Conservation (phyloP, 2,888 invertebrate species). For the Synanthedon andrenaeformis region DNA sequence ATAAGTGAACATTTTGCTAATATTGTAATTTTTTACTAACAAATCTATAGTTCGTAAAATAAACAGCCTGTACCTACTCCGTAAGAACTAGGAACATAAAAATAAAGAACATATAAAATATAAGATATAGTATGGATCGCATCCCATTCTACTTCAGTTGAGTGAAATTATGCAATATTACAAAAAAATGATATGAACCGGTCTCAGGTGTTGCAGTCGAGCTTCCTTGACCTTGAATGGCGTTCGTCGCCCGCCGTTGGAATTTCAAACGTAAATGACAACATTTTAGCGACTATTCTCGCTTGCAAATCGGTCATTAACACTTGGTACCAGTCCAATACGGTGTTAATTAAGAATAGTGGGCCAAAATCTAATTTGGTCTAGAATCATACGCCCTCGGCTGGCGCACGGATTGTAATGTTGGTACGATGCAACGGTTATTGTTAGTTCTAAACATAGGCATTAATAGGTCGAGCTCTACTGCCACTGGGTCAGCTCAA, state of each 20-base stretch:
- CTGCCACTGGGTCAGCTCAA: conserved; percentile 29
- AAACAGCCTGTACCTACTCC: no score
- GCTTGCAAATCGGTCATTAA: conserved; percentile 40
- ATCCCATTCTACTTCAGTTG: neutral
- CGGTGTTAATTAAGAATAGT: conserved; percentile 51
- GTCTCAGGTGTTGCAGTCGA: neutral
- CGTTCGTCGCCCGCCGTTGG: conserved; percentile 10
- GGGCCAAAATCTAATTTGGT: conserved; percentile 49
- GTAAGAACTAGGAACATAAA: no score
- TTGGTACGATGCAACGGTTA: neutral
- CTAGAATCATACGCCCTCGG: conserved; percentile 16
- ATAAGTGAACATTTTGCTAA: no score
- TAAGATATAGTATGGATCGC: no score
- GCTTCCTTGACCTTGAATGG: conserved; percentile 37
- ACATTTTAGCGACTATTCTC: conserved; percentile 36
- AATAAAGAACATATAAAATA: no score
- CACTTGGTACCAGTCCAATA: conserved; percentile 63
- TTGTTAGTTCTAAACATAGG: neutral
- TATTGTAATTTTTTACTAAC: no score
- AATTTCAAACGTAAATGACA: conserved; percentile 28
- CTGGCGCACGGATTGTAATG: neutral
- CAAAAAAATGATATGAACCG: neutral
- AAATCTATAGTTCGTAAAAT: no score
- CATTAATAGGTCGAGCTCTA: neutral
- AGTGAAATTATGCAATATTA: neutral